phyloP scores from a whole-genome alignment of 2,888 invertebrate species.

The Suillia variegata region DNA sequence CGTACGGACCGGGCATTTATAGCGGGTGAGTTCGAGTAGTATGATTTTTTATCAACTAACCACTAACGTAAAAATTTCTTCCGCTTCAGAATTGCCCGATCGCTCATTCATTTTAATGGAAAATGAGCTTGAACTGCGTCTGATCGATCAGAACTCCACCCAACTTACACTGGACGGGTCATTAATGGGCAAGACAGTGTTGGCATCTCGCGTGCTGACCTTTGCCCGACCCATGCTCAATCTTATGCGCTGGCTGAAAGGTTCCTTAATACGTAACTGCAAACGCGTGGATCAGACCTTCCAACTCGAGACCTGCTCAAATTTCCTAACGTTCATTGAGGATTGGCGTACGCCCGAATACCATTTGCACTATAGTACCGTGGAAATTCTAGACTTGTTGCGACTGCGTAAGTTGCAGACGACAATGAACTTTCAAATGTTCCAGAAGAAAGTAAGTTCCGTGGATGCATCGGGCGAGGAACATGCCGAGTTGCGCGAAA shows the following conservation, averaged over 20 bases:
- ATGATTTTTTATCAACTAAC: not conserved
- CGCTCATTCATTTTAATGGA: constrained; percentile 56
- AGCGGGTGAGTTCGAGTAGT: constrained; percentile 44
- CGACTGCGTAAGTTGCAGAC: constrained; percentile 50
- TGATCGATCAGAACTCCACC: constrained; percentile 49
- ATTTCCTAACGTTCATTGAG: constrained; percentile 54
- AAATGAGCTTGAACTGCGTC: constrained; percentile 52
- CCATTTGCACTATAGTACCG: constrained; percentile 35
- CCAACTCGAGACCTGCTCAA: constrained; percentile 50
- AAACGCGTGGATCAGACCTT: constrained; percentile 47
- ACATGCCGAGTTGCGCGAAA: constrained; percentile 50
- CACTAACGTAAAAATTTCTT: too few relatives aligned
- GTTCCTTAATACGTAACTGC: constrained; percentile 53
- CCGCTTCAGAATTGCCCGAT: constrained; percentile 57
- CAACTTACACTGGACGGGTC: constrained; percentile 46
- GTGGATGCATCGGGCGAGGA: constrained; percentile 42
- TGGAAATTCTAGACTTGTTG: constrained; percentile 48
- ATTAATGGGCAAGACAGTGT: constrained; percentile 49
- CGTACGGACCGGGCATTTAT: constrained; percentile 48
- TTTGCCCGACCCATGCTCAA: constrained; percentile 54
- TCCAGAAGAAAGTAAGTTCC: constrained; percentile 46
- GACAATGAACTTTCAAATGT: constrained; percentile 59
- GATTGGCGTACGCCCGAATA: constrained; percentile 54
- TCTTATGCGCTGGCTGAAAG: constrained; percentile 54
- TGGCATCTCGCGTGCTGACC: constrained; percentile 53